Conservation (phyloP, 1,140 invertebrate species). For the Conus betulinus region DNA sequence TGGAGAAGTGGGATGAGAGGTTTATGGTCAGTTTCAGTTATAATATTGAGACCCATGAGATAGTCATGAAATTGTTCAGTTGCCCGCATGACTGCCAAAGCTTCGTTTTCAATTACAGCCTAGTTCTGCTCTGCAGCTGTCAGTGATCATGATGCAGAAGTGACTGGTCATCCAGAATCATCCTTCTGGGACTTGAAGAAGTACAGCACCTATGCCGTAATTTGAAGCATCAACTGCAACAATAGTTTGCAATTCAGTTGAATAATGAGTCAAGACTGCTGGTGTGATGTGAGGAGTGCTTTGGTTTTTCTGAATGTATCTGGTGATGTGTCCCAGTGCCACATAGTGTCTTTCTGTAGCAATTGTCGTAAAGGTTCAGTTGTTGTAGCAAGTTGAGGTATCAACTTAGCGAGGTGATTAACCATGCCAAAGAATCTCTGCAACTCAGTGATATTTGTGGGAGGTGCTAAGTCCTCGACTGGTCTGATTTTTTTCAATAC, state of each 20-base stretch:
- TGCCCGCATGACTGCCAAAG: conserved; percentile 76
- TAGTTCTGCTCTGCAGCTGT: conserved; percentile 74
- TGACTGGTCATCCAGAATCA: conserved; percentile 41
- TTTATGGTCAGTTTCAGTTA: conserved; percentile 68
- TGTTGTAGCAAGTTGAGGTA: background rate
- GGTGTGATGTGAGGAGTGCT: conserved; percentile 38
- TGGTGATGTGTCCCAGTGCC: background rate
- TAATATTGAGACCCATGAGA: conserved; percentile 70
- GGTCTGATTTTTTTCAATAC: conserved; percentile 60
- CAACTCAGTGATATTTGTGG: conserved; percentile 49
- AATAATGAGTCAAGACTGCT: conserved; percentile 45
- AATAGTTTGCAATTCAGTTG: conserved; percentile 33
- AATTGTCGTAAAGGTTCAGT: conserved; percentile 17
- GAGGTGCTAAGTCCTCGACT: conserved; percentile 57
- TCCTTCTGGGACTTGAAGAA: conserved; percentile 40
- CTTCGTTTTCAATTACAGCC: conserved; percentile 78
- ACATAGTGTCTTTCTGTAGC: conserved; percentile 28
- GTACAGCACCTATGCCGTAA: conserved; percentile 47
- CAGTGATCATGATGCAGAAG: conserved; percentile 49
- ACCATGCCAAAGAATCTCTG: conserved; percentile 34
- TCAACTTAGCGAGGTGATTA: conserved; percentile 36
- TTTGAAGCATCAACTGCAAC: conserved; percentile 48
- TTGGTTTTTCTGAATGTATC: conserved; percentile 41
- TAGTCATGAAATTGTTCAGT: conserved; percentile 78
- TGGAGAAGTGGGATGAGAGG: conserved; percentile 63